These are phyloP conservation scores for Drosophila pegasa DNA, from an alignment of 2,888 invertebrate genomes.

Conservation along the genomic window DNA sequence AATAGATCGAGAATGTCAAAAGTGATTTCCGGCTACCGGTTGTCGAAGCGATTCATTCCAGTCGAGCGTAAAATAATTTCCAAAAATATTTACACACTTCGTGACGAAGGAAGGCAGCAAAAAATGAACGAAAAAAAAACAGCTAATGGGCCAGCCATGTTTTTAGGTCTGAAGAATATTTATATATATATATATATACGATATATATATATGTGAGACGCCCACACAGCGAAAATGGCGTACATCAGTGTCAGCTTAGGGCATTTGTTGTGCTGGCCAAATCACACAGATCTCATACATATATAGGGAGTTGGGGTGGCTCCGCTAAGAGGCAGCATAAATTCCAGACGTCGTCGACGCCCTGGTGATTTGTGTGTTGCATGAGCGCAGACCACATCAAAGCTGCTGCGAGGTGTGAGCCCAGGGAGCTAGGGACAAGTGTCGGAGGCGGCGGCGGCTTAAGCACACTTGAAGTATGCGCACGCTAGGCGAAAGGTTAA, in stretches of 20 bases:
- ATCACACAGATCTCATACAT: conserved; percentile 67
- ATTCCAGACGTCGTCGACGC: conserved; percentile 69
- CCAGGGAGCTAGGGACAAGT: not conserved
- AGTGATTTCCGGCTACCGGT: conserved; percentile 77
- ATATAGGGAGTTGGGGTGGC: conserved; percentile 21
- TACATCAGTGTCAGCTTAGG: conserved; percentile 79
- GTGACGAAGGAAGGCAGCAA: conserved; percentile 20
- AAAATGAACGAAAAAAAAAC: conserved; percentile 28
- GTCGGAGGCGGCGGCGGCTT: conserved; percentile 30
- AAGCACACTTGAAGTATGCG: conserved; percentile 76
- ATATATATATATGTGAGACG: conserved; percentile 18
- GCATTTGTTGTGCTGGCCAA: conserved; percentile 39
- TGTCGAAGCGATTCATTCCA: conserved; percentile 59
- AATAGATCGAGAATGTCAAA: conserved; percentile 77
- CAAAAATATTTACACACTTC: conserved; percentile 75
- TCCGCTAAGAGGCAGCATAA: conserved; percentile 67
- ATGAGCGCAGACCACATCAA: conserved; percentile 70
- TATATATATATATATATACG: conserved; percentile 16
- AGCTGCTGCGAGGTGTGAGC: conserved; percentile 33
- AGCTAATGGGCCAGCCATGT: conserved; percentile 60
- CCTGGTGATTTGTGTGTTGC: conserved; percentile 73
- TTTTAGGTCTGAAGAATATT: conserved; percentile 34
- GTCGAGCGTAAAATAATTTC: conserved; percentile 78
- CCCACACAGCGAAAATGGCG: conserved; percentile 55
- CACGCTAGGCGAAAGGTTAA: conserved; percentile 63